phyloP scores from a whole-genome alignment of 1,140 invertebrate species.

The Papilio aristodemus region DNA sequence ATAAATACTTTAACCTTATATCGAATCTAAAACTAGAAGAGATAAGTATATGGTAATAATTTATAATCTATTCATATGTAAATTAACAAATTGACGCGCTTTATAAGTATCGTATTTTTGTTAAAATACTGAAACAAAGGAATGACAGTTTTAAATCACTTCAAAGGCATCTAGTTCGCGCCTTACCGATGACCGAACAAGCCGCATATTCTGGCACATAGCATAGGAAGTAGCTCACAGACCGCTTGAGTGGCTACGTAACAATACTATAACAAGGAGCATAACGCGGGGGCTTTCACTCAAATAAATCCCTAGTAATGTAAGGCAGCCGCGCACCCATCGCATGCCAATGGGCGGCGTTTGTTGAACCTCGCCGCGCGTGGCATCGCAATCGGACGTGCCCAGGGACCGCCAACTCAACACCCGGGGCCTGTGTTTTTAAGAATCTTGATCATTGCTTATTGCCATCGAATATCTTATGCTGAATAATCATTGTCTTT shows the following conservation, averaged over 20 bases:
- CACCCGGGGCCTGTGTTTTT: not conserved
- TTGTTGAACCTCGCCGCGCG: slow-evolving; percentile 49
- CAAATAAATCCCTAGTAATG: slow-evolving; percentile 29
- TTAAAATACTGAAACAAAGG: not conserved
- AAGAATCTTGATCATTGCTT: no score
- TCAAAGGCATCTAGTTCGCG: not conserved
- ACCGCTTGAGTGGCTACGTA: not conserved
- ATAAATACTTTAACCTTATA: slow-evolving; percentile 21
- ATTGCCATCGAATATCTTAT: no score
- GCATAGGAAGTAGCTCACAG: not conserved
- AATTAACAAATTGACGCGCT: no score
- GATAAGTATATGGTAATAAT: no score
- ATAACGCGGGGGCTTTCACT: slow-evolving; percentile 9
- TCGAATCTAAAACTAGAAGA: not conserved
- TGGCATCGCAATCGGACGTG: slow-evolving; percentile 44
- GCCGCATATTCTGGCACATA: slow-evolving; percentile 23
- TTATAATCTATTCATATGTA: no score
- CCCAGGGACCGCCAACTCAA: slow-evolving; percentile 17
- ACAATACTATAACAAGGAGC: not conserved
- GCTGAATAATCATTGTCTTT: no score
- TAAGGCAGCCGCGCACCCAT: slow-evolving; percentile 25
- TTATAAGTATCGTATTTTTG: no score
- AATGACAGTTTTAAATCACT: not conserved
- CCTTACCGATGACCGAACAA: not conserved
- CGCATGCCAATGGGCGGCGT: slow-evolving; percentile 44